Evolutionary conservation across 64 coral and sea anemone genomes (phyloP).

Genomic region (Montipora foliosa): DNA sequence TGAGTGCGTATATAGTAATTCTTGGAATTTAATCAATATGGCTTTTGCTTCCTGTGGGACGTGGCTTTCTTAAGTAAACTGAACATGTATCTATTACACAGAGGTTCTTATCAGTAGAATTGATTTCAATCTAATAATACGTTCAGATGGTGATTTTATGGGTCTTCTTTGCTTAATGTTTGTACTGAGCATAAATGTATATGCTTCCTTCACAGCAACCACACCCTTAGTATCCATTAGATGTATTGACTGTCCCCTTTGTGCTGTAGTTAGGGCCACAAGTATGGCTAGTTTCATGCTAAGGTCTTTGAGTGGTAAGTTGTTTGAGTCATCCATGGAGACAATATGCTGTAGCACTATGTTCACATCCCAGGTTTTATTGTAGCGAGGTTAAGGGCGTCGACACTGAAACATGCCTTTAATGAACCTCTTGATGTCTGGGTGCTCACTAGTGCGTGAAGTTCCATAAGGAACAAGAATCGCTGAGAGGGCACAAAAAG

Average conservation of each 20-base stretch:
- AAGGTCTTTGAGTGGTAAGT: neutral
- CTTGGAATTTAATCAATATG: too few species aligned
- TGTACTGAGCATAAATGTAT: too few species aligned
- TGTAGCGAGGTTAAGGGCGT: too few species aligned
- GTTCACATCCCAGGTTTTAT: constrained; percentile 19
- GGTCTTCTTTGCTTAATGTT: too few species aligned
- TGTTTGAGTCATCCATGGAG: too few species aligned
- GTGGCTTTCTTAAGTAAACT: constrained; percentile 8
- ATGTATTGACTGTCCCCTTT: too few species aligned
- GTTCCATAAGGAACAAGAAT: neutral
- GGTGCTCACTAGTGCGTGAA: neutral
- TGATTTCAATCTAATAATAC: neutral
- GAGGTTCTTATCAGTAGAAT: neutral
- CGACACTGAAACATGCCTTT: neutral
- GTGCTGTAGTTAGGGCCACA: neutral
- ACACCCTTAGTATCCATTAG: too few species aligned
- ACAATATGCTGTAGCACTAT: too few species aligned
- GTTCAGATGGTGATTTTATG: neutral
- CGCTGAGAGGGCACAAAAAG: constrained; percentile 1
- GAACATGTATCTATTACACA: constrained; percentile 43
- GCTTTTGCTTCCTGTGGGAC: too few species aligned
- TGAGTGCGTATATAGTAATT: too few species aligned
- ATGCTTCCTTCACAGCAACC: too few species aligned
- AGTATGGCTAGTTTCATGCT: constrained; percentile 45
- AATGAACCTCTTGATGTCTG: neutral